Evolutionary conservation across 2,888 invertebrate genomes (phyloP).

Genomic region (Pachliopta kotzebuea): DNA sequence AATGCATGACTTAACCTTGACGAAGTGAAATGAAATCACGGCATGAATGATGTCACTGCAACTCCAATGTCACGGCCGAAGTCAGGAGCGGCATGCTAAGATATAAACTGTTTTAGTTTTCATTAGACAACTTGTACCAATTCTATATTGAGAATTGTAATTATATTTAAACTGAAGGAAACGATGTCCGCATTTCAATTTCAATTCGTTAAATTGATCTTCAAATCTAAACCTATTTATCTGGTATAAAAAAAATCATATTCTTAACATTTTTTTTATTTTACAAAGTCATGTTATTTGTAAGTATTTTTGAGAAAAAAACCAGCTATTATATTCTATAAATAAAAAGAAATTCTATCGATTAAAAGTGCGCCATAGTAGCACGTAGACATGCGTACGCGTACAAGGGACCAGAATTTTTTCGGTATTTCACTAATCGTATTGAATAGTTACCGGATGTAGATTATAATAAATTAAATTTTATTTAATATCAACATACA

Average conservation of each 20-base stretch:
- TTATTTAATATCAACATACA: background rate
- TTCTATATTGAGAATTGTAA: background rate
- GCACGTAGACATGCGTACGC: conserved; percentile 17
- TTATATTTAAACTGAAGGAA: conserved; percentile 11
- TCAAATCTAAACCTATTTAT: background rate
- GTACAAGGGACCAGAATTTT: conserved; percentile 9
- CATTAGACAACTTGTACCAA: conserved; percentile 15
- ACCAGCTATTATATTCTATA: background rate
- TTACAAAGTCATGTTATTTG: no score
- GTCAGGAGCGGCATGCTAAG: conserved; percentile 25
- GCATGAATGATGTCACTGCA: conserved; percentile 39
- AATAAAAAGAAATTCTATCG: conserved; percentile 16
- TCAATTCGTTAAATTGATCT: background rate
- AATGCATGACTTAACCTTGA: conserved; percentile 37
- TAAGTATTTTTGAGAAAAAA: no score
- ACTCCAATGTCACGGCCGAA: conserved; percentile 42
- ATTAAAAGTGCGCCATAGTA: conserved; percentile 7
- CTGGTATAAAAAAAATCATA: background rate
- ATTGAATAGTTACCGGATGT: background rate
- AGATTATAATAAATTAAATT: background rate
- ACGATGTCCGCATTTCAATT: conserved; percentile 1
- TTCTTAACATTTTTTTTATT: background rate
- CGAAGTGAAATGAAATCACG: conserved; percentile 37
- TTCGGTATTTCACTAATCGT: conserved; percentile 20
- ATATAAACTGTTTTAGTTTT: conserved; percentile 8